Evolutionary conservation across 1,140 invertebrate species (phyloP), one percentile per base, ranked within the genome.

Genomic region (Brachionus rotundiformis): DNA sequence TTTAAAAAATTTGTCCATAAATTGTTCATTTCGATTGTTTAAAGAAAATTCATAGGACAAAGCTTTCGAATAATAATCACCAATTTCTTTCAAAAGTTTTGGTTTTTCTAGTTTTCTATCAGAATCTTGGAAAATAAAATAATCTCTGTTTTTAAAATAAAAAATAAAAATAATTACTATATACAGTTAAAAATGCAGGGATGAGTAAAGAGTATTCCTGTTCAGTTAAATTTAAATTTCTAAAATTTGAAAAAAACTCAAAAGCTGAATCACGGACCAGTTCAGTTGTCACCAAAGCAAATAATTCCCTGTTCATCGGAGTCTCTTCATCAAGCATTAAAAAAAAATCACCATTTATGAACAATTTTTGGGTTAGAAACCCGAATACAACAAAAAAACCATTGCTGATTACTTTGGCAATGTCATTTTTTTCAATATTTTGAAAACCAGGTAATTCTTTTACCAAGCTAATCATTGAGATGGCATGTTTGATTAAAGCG

Each of bases 391-490:
- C 7, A 41, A 47, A 73, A 47, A 47, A 39, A 3, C 10, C 5
- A 2, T 73, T 5, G 3, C 25, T 73, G 31, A 47, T 3, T 7
- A 73, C 36, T 8, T 16, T 3, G 8, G n/a, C 23, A 41, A 47
- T 2, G 13, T 73, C 68, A 3, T 73, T 73, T 4, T 3, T 39
- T n/a, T 73, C 8, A 4, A 73, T 5, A 16, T 73, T 10, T 39
- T 41, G 8, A 47, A 73, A 73, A 23, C 68, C 68, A n/a, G 68
- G 68, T 31, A 73, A 23, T 19, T 73, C 10, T 8, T 73, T 33
- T 33, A 73, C 25, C 4, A 41, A 33, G 2, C 25, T 47, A 5
- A 6, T 3, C 23, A 25, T 23, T 10, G 23, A 23, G 7, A 23
- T 16, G 36, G 68, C 68, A 41, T 73, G 68, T 5, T 10, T 47